Evolutionary conservation across 1,140 invertebrate species (phyloP), one percentile per base, ranked within the genome.

Genomic region (Lordiphosa collinella): DNA sequence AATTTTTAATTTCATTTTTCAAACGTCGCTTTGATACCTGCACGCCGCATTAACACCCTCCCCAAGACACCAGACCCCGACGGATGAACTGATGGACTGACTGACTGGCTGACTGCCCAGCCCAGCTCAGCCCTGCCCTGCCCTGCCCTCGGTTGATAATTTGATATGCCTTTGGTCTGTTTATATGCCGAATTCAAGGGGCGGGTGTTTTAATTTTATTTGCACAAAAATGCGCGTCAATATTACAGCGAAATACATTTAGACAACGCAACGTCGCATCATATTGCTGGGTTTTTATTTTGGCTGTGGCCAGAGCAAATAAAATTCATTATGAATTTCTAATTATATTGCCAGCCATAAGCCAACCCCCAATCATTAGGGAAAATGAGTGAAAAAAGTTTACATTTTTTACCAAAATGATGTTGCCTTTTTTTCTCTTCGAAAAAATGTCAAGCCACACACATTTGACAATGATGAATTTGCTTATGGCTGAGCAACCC

Each of bases 271-370:
- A 52, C 62, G 68, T 70, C 52, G 58, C 51, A 50, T 41, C 57
- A 68, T 47, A 53, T 75, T 56, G 40, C 52, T 48, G 53, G 59
- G 65, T 59, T 56, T 55, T 58, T 64, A 40, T 38, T 36, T 4
- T 10, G 37, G 58, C 54, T 86, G 82, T 60, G 82, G 84, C 72
- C 68, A 86, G 73, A 71, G 76, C 66, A 86, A 86, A 86, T 86
- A 86, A 86, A 86, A 87, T 87, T 86, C 82, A 86, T 86, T 86
- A 86, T 86, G 84, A 86, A 86, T 86, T 86, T 86, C 69, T 86
- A 86, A 86, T 86, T 86, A 86, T 86, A 60, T 61, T 74, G 52
- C 56, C 57, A 16, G 56, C 54, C 54, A 29, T 57, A 63, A 57
- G 59, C 53, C 67, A 60, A 61, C 46, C 46, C 47, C 43, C 53